Conservation (phyloP, 2,888 invertebrate species). For the Belgica antarctica region DNA sequence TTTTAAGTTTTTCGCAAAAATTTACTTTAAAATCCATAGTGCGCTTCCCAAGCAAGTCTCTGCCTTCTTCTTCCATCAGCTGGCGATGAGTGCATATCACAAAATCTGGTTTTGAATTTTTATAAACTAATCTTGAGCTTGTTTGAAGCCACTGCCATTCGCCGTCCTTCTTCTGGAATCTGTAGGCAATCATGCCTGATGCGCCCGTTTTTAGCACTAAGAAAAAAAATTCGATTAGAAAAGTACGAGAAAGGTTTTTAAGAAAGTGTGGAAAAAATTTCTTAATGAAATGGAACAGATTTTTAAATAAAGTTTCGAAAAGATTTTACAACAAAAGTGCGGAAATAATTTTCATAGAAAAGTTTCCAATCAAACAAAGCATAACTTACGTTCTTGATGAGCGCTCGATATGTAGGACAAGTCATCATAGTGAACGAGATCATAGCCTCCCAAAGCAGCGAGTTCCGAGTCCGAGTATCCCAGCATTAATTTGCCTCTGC, state of each 20-base stretch:
- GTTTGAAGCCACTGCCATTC: constrained; percentile 99
- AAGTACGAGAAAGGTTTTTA: background rate
- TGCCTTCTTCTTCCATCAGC: constrained; percentile 98
- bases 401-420: constrained; percentile 96
- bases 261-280: background rate
- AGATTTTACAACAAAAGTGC: no score
- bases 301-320: no score
- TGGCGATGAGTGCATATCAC: constrained; percentile 98
- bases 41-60: constrained; percentile 93
- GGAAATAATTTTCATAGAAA: constrained; percentile 35
- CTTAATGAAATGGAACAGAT: no score
- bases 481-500: constrained; percentile 90
- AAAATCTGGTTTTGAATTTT: constrained; percentile 99
- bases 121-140: constrained; percentile 93
- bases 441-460: constrained; percentile 93
- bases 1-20: background rate
- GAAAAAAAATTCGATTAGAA: constrained; percentile 50
- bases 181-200: constrained; percentile 97
- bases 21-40: constrained; percentile 97
- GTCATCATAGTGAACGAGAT: constrained; percentile 96
- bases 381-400: constrained; percentile 97
- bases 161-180: constrained; percentile 90
- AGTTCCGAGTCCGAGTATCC: constrained; percentile 91
- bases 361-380: no score
- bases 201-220: constrained; percentile 97